phyloP scores from a whole-genome alignment of 2,113 vertebrate genomes.

The Rhinopithecus roxellana region DNA sequence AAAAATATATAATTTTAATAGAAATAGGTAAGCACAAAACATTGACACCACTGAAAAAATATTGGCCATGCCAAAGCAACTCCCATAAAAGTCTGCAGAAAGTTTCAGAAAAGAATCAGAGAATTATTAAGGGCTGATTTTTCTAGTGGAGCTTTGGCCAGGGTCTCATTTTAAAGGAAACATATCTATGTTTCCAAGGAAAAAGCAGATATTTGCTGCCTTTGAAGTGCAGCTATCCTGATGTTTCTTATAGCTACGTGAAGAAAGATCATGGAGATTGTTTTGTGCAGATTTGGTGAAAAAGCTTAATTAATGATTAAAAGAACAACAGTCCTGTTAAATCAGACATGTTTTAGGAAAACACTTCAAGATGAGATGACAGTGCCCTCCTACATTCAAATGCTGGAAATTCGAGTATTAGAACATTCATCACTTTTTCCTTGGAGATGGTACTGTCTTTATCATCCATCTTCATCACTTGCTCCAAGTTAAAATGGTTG shows the following conservation, averaged over 20 bases:
- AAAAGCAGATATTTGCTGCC: constrained; percentile 7
- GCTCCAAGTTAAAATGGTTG: background rate
- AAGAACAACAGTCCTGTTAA: background rate
- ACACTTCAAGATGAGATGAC: background rate
- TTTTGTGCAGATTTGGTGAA: background rate
- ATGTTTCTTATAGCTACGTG: background rate
- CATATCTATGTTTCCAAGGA: background rate
- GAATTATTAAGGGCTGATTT: constrained; percentile 18
- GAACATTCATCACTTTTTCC: background rate
- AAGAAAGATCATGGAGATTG: background rate
- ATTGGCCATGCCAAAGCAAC: constrained; percentile 70
- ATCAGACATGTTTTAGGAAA: background rate
- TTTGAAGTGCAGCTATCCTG: constrained; percentile 33
- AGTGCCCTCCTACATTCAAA: background rate
- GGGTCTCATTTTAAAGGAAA: constrained; percentile 54
- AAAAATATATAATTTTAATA: constrained; percentile 79
- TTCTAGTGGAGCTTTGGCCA: constrained; percentile 17
- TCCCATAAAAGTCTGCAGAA: constrained; percentile 74
- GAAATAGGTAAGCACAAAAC: constrained; percentile 75
- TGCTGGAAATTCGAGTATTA: background rate
- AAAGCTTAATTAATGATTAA: background rate
- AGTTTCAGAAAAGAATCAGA: constrained; percentile 66
- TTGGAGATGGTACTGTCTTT: background rate
- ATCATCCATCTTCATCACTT: background rate
- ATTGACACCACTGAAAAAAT: constrained; percentile 78